Base-by-base conservation (phyloP, 2,888 invertebrate species). In the Ditylenchus weischeri region DNA sequence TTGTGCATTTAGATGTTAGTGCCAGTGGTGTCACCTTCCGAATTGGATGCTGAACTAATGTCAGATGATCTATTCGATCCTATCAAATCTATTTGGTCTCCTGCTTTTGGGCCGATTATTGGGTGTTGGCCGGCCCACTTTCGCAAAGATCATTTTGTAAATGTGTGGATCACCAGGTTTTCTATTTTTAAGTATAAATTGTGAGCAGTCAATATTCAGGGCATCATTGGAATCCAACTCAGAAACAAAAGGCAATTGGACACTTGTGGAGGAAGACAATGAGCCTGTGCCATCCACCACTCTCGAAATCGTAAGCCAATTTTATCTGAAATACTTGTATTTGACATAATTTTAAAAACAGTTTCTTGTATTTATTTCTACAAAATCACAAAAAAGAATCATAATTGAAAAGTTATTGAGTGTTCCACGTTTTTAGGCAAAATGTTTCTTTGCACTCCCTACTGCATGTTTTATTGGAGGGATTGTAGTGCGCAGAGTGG, bases 81-180 rank as follows among this genome's bases (percentile, higher is more conserved):
- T 51, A 8, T 15, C 29, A 21, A 29, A 54, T 54, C 11, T 18
- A 54, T 54, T 54, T 54, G 54, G 54, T 54, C 54, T 54, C 54
- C 54, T 54, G 7, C 23, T 54, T 29, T 54, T 21, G 54, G 54
- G 11, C 29, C 54, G 11, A 54, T 54, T 18, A 11, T 10, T 29
- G 54, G 54, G 23, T 23, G 23, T 18, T 54, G 54, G 54, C 54
- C 54, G 4, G 10, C 21, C 7, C 1, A 29, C 29, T 54, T 54
- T 54, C n/a, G 7, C 21, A 54, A 18, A 54, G 13, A 54, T 54
- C 10, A 11, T 23, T 29, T 54, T 54, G 54, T 54, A 2, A 54
- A 54, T 29, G 54, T 54, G 29, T 54, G 54, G 54, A 29, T 54
- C 10, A 54, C 15, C 10, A 54, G 54, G 54, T 54, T 23, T 21